phyloP scores from a whole-genome alignment of 2,888 invertebrate genomes.

The Cryptosula pallasiana region DNA sequence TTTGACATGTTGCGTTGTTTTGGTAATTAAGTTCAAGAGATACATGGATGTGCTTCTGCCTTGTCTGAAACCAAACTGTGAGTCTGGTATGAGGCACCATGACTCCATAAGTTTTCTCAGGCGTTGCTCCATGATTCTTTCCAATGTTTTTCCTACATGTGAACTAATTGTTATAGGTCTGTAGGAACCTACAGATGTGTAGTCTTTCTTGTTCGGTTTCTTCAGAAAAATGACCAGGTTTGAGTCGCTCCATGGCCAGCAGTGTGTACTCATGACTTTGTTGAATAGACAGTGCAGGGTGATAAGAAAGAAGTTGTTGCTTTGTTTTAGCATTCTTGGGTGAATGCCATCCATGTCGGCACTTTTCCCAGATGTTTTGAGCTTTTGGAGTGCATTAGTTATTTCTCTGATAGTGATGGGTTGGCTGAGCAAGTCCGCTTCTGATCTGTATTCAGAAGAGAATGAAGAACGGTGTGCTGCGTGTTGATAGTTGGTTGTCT shows the following conservation, averaged over 20 bases:
- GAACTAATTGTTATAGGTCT: too few relatives aligned
- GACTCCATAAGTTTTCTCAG: neutral
- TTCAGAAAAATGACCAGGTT: slow-evolving; percentile 16
- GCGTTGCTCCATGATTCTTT: slow-evolving; percentile 19
- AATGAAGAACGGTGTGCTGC: neutral
- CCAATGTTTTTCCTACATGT: too few relatives aligned
- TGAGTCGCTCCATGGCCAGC: neutral
- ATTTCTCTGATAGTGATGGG: neutral
- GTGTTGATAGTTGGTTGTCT: neutral
- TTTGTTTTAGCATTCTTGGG: slow-evolving; percentile 8
- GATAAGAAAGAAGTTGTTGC: slow-evolving; percentile 5
- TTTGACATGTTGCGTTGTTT: neutral
- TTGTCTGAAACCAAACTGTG: slow-evolving; percentile 20
- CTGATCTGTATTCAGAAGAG: too few relatives aligned
- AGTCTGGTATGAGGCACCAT: slow-evolving; percentile 8
- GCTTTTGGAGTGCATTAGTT: too few relatives aligned
- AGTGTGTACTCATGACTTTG: neutral
- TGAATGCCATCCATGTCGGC: too few relatives aligned
- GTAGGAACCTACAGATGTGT: neutral
- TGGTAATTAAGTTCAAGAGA: neutral
- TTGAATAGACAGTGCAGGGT: slow-evolving; percentile 2
- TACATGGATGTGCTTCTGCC: slow-evolving; percentile 19
- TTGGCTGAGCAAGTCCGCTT: neutral
- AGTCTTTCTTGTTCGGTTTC: neutral
- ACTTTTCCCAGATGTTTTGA: too few relatives aligned